Conservation (phyloP, 2,888 invertebrate genomes). For the Agrochola circellaris region DNA sequence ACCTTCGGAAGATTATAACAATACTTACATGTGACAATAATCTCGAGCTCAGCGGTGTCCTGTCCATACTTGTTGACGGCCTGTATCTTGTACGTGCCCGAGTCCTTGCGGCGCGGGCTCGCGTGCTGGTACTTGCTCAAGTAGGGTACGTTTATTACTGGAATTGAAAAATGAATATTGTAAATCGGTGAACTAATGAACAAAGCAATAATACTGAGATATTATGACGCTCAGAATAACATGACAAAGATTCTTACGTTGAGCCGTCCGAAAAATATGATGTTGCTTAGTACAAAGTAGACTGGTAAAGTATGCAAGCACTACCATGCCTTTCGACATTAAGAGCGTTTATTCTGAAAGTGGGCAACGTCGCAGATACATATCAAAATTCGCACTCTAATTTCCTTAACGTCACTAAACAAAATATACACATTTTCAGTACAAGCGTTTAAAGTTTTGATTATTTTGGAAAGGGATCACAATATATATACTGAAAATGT, state of each 20-base stretch:
- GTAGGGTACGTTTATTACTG: constrained; percentile 95
- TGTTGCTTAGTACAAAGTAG: too few relatives aligned
- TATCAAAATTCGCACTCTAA: too few relatives aligned
- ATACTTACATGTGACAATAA: constrained; percentile 96
- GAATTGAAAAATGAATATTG: constrained; percentile 37
- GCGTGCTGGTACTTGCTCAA: constrained; percentile 96
- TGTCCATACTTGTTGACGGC: constrained; percentile 97
- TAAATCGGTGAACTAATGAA: not conserved
- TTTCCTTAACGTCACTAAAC: too few relatives aligned
- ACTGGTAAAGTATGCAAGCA: too few relatives aligned
- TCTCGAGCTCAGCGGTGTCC: constrained; percentile 97
- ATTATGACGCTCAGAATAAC: not conserved
- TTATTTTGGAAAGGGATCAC: too few relatives aligned
- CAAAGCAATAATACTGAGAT: not conserved
- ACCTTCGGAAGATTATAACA: not conserved
- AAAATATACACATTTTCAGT: too few relatives aligned
- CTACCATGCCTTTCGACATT: too few relatives aligned
- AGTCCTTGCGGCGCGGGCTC: constrained; percentile 96
- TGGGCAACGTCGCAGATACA: too few relatives aligned
- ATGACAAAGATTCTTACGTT: not conserved
- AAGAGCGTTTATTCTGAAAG: too few relatives aligned
- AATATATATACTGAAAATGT: too few relatives aligned
- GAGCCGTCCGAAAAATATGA: too few relatives aligned
- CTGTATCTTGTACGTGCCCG: constrained; percentile 96
- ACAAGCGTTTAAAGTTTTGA: too few relatives aligned